Evolutionary conservation across 2,113 vertebrate species (phyloP).

Genomic region (Ceratotherium simum): DNA sequence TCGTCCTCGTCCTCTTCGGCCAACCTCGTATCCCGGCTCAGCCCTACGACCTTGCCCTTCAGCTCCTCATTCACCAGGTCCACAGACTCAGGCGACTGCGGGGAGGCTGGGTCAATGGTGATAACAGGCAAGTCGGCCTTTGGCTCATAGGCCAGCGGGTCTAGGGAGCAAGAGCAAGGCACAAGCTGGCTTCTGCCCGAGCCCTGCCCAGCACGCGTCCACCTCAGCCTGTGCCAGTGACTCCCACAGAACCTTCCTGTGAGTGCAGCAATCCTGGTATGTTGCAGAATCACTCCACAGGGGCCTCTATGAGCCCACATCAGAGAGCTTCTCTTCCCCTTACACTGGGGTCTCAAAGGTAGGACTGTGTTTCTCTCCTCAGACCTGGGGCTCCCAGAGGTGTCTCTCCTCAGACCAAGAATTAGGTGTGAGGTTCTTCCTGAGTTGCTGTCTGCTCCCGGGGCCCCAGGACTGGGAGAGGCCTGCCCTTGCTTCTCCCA

Average conservation of each 20-base stretch:
- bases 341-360: neutral
- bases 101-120: conserved; percentile 95
- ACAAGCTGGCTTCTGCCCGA: neutral
- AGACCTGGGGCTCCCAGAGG: neutral
- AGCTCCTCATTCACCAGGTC: conserved; percentile 90
- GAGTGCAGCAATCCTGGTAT: rapidly evolving
- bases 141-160: conserved; percentile 92
- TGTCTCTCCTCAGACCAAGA: neutral
- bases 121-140: conserved; percentile 92
- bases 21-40: conserved; percentile 65
- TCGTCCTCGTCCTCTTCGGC: conserved; percentile 77
- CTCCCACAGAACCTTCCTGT: neutral
- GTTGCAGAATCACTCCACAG: neutral
- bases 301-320: rapidly evolving
- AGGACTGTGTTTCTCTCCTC: neutral
- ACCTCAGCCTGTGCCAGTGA: rapidly evolving
- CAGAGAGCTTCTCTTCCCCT: neutral
- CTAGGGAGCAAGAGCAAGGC: conserved; percentile 81
- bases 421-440: neutral
- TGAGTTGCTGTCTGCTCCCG: neutral
- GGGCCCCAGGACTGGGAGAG: neutral
- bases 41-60: conserved; percentile 81
- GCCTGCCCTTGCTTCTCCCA: no score
- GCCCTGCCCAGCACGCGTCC: rapidly evolving
- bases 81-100: conserved; percentile 93